Conservation (phyloP, 2,113 vertebrate genomes). For the Ornithorhynchus anatinus region DNA sequence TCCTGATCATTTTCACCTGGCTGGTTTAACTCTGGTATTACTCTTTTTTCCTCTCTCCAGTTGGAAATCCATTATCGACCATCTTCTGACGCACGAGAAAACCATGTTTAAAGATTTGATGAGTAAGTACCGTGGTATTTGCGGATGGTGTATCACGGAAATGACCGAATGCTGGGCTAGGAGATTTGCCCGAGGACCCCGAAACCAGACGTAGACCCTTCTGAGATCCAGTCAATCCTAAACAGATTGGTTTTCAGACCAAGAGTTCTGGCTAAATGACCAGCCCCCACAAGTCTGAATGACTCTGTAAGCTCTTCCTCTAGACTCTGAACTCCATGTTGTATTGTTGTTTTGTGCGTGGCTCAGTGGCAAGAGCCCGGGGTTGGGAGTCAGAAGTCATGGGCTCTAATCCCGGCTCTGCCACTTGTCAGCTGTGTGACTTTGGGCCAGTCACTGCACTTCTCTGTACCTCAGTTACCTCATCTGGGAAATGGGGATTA, state of each 20-base stretch:
- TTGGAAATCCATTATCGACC: slow-evolving; percentile 94
- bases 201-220: background rate
- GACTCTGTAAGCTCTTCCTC: too few species aligned
- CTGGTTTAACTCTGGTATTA: slow-evolving; percentile 5
- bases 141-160: background rate
- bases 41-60: slow-evolving; percentile 63
- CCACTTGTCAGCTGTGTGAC: too few species aligned
- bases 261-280: background rate
- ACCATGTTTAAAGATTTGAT: slow-evolving; percentile 98
- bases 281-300: fast-evolving
- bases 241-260: background rate
- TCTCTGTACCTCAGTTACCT: too few species aligned
- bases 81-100: slow-evolving; percentile 96
- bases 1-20: background rate
- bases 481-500: too few species aligned
- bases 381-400: too few species aligned
- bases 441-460: too few species aligned
- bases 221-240: background rate
- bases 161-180: background rate
- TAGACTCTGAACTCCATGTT: too few species aligned
- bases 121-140: slow-evolving; percentile 80
- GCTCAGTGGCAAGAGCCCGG: too few species aligned
- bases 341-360: too few species aligned
- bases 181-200: background rate
- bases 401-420: too few species aligned